These are phyloP conservation scores for Bettongia penicillata DNA, from an alignment of 2,113 vertebrate genomes.

Conservation along the genomic window DNA sequence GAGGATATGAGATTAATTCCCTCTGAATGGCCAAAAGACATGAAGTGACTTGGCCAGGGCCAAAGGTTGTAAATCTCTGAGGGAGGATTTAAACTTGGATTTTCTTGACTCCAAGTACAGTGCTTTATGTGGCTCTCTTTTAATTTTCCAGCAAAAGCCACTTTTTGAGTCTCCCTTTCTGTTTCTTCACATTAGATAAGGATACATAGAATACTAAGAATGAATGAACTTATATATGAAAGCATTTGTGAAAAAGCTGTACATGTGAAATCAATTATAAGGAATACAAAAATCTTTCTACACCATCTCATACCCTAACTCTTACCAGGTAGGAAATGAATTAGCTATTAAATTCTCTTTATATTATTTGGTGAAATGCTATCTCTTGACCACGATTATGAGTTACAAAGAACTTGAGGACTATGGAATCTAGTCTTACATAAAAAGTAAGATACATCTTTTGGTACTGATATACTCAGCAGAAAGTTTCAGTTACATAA, in stretches of 20 bases:
- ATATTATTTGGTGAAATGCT: neutral
- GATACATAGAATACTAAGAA: neutral
- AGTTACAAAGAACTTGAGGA: neutral
- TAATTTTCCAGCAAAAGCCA: neutral
- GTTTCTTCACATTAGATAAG: neutral
- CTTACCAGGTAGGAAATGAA: neutral
- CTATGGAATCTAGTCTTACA: neutral
- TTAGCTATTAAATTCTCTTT: neutral
- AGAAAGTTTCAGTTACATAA: neutral
- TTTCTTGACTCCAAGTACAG: neutral
- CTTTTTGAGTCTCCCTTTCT: neutral
- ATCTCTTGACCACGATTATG: neutral
- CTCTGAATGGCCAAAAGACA: neutral
- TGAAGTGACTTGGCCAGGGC: neutral
- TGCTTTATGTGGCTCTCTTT: neutral
- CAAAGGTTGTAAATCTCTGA: neutral
- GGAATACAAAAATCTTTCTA: neutral
- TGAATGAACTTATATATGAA: neutral
- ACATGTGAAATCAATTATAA: neutral
- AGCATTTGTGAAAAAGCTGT: neutral
- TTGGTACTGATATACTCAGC: neutral
- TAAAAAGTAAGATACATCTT: conserved; percentile 20
- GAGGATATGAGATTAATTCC: neutral
- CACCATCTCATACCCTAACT: neutral
- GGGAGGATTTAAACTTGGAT: neutral